Base-by-base conservation (phyloP, 2,113 vertebrate genomes). In the Pterocles orientalis region DNA sequence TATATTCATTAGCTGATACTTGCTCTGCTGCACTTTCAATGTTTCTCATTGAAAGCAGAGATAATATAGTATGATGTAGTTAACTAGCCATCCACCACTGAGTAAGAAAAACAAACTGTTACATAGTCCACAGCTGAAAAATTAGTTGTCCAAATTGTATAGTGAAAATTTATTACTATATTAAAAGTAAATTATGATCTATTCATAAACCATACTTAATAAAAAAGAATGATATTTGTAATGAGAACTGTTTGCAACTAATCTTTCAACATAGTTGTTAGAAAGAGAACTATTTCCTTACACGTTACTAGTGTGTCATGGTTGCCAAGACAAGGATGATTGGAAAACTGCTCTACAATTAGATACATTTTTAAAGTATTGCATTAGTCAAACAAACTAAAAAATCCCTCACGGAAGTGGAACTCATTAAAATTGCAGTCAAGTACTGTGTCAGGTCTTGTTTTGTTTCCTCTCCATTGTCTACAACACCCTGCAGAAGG, bases 351-450 rank as follows among this genome's bases (percentile, higher is more conserved):
- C 17, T 53, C 15, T 82, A 92, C 61, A 83, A 43, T 71, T 68
- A 58, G 14, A 81, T 34, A 12, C 6, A 57, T 13, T 61, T 80
- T 58, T 50, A 26, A 88, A 92, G 21, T 20, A 56, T 48, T 43
- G 3, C 68, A 33, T 72, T 77, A 75, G 47, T 79, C 17, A 57
- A 64, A 56, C 56, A 84, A 45, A n/a, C 39, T 33, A 47, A 92
- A 72, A 92, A 53, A 82, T 66, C 18, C 9, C 26, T 94, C 70
- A 65, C 79, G 45, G 58, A 66, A 91, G 31, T 87, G 47, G 16
- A 94, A 83, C 20, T 89, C 48, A 86, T 89, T 96, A 89, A 93
- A 94, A 95, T 70, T 86, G 66, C 68, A 92, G 62, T 76, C 77
- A 82, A 90, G 8, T 75, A 78, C 53, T 19, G 29, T 16, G 8